Percentiles rank a stretch among this genome's conserved stretches.
phyloP scores from a whole-genome alignment of 1,140 invertebrate species.

The Rhopalosiphum maidis region DNA sequence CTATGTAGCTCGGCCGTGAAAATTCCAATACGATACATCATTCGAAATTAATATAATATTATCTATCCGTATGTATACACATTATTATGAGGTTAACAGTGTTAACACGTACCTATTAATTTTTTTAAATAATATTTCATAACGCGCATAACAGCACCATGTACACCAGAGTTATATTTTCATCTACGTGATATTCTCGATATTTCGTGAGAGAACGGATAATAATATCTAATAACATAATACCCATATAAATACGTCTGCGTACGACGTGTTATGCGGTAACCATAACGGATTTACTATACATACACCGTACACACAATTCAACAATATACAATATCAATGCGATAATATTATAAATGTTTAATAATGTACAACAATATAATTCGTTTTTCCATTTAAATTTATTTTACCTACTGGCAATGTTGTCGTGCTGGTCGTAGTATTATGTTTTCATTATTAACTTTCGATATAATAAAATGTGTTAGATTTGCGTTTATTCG shows the following conservation, averaged over 20 bases:
- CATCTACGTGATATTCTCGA: not conserved
- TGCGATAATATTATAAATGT: not conserved
- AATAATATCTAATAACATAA: not conserved
- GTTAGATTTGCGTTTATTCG: not conserved
- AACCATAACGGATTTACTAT: not conserved
- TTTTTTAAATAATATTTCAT: slow-evolving; percentile 3
- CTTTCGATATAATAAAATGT: not conserved
- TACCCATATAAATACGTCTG: not conserved
- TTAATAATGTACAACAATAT: not conserved
- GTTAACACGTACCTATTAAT: not conserved
- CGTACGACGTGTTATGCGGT: not conserved
- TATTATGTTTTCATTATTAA: not conserved
- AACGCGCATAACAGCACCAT: not conserved
- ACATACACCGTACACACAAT: not conserved
- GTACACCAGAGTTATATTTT: not conserved
- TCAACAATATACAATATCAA: not conserved
- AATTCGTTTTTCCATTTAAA: not conserved
- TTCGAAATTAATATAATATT: too few relatives aligned
- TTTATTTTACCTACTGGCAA: not conserved
- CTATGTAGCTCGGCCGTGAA: too few relatives aligned
- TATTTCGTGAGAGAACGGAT: not conserved
- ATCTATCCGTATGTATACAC: not conserved
- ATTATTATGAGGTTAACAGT: not conserved
- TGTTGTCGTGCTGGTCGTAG: not conserved
- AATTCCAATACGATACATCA: too few relatives aligned